Percentiles rank a stretch among this genome's conserved stretches.
These are phyloP conservation scores for Castor canadensis DNA, from an alignment of 2,113 vertebrate genomes.

Conservation along the genomic window DNA sequence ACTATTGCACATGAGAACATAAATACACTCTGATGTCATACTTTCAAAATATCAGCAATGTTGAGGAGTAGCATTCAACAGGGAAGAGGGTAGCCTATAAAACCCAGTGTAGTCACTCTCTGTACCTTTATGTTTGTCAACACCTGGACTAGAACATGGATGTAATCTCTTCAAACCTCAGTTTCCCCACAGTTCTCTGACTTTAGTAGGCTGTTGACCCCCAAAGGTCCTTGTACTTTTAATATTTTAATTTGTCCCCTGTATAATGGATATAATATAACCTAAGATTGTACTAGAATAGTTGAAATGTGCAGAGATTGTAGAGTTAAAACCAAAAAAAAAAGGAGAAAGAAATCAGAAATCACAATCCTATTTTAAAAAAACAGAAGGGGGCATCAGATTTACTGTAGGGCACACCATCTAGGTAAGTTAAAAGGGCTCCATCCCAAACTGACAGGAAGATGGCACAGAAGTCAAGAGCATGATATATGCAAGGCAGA, in stretches of 20 bases:
- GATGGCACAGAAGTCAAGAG: background rate
- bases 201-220: background rate
- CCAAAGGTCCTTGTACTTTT: background rate
- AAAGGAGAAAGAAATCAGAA: background rate
- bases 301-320: background rate
- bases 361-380: background rate
- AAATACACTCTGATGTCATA: background rate
- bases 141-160: accelerated
- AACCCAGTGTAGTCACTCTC: background rate
- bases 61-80: accelerated
- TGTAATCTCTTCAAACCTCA: background rate
- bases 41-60: background rate
- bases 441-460: background rate
- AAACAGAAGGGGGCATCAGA: no score
- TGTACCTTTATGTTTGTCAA: background rate
- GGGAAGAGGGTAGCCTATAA: accelerated
- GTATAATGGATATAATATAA: background rate
- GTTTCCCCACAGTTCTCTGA: background rate
- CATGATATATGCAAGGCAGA: background rate
- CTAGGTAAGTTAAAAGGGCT: background rate
- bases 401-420: background rate
- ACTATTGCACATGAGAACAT: background rate
- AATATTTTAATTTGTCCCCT: background rate
- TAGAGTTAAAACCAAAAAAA: background rate
- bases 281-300: background rate